Evolutionary conservation across 1,140 invertebrate species (phyloP), one percentile per base, ranked within the genome.

Genomic region (Meloidogyne hapla): DNA sequence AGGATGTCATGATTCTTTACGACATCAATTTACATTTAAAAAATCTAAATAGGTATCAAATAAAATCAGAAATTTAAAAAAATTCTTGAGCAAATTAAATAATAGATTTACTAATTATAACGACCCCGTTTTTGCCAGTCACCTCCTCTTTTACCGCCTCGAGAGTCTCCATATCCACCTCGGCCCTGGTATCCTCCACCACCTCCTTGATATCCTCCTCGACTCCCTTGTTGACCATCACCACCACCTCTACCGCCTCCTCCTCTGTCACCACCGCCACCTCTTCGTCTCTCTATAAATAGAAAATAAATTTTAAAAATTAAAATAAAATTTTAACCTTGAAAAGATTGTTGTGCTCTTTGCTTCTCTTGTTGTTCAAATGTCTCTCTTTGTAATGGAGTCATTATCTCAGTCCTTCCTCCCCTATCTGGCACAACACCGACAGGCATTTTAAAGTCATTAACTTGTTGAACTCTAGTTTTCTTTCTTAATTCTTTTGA

Each of bases 321-420:
- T 62, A n/a, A 42, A 72, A 26, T 18, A 28, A 33, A 48, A 18
- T 28, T 28, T 72, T 64, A 21, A 63, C 71, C 48, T 61, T 64
- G 48, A 23, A 73, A 73, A 12, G 61, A 64, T 23, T 73, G 71
- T 25, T 73, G 71, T 12, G 33, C 56, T 33, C 71, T 42, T 61
- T 73, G 71, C 23, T 23, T 26, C 28, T 73, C 45, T n/a, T 73
- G 71, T 64, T 73, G 71, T 15, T 73, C 56, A 64, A 73, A 71
- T n/a, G 67, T 70, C 45, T 76, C 75, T 5, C 65, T 40, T 45
- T 62, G 75, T 40, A 56, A 48, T 64, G 48, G 42, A n/a, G 45
- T 33, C 74, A 76, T 74, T 70, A 69, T 28, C 15, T 67, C 67
- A 28, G 75, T 76, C 40, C 75, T 28, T 26, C 75, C 75, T 25